Conservation (phyloP, 92 coral and sea anemone species). For the Meandrina meandrites region DNA sequence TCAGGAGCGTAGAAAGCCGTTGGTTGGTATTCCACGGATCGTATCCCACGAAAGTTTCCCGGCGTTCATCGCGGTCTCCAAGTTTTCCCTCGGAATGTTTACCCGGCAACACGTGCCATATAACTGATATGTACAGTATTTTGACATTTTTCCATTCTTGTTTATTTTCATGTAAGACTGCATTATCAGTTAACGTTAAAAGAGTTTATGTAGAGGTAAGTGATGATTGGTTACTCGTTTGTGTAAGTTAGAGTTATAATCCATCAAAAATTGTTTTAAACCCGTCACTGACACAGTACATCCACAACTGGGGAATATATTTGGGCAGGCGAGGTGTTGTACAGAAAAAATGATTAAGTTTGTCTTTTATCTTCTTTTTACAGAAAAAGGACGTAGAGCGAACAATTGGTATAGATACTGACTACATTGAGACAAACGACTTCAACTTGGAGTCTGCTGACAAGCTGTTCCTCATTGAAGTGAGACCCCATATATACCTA, state of each 20-base stretch:
- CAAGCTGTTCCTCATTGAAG: conserved; percentile 87
- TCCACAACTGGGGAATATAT: too few relatives aligned
- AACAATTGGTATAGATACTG: conserved; percentile 96
- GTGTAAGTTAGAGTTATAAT: too few relatives aligned
- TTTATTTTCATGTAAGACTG: conserved; percentile 60
- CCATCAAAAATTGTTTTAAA: too few relatives aligned
- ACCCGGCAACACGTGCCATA: too few relatives aligned
- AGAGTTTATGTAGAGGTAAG: conserved; percentile 98
- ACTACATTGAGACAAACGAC: conserved; percentile 94
- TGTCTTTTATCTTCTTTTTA: not conserved
- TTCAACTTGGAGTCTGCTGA: conserved; percentile 86
- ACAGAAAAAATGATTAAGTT: not conserved
- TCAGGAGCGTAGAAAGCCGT: too few relatives aligned
- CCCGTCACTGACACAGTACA: too few relatives aligned
- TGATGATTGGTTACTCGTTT: not conserved
- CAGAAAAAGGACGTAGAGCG: conserved; percentile 97
- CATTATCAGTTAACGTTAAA: conserved; percentile 94
- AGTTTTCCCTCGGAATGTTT: too few relatives aligned
- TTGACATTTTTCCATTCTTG: not conserved
- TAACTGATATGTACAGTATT: too few relatives aligned
- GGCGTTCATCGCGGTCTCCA: too few relatives aligned
- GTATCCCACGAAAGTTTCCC: too few relatives aligned
- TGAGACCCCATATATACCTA: conserved; percentile 2
- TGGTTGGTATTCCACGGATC: too few relatives aligned
- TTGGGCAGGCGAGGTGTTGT: too few relatives aligned